Base-by-base conservation (phyloP, 2,113 vertebrate species). In the Microcebus griseorufus region DNA sequence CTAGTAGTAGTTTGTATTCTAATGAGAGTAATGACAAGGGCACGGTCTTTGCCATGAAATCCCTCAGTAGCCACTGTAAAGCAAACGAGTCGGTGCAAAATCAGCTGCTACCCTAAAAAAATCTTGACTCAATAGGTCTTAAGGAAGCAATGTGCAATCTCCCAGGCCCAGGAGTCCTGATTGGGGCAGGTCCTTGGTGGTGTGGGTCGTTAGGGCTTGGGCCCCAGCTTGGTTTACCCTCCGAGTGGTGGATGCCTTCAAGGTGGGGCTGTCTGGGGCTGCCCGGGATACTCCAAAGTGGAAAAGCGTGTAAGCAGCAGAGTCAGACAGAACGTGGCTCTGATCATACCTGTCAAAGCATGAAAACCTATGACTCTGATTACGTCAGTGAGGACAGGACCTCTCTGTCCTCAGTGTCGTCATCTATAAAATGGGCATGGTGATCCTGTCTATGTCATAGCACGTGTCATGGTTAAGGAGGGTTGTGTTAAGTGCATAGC, bases 91-190 rank as follows among this genome's bases (percentile, higher is more conserved):
- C 29, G 20, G 32, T 34, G 55, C 7, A 0, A 8, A 32, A 32
- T 23, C 2, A 37, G 48, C 92, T 27, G 14, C 12, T 48, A 29
- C 23, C 32, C 78, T 22, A 73, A 10, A 51, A 32, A 60, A 29
- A 27, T 37, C 86, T 89, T 82, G 82, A 93, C 85, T 58, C 42
- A 25, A 93, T 96, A 73, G 64, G 48, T 97, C 91, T 53, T 88
- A 94, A 92, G 87, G 60, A 34, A 37, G 18, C 6, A 16, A 2
- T 34, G 42, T 45, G n/a, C n/a, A 17, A 2, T 34, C 51, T 89
- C 53, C 13, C 48, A 69, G 27, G 25, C 32, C 25, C 42, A 12
- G 16, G 45, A 42, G 22, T 67, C 27, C 34, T 20, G 34, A 14
- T 5, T 4, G 10, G 27, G 83, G 42, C 25, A 12, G 69, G 42